Conservation (phyloP, 2,797 vertebrate genomes). For the Paguma larvata region DNA sequence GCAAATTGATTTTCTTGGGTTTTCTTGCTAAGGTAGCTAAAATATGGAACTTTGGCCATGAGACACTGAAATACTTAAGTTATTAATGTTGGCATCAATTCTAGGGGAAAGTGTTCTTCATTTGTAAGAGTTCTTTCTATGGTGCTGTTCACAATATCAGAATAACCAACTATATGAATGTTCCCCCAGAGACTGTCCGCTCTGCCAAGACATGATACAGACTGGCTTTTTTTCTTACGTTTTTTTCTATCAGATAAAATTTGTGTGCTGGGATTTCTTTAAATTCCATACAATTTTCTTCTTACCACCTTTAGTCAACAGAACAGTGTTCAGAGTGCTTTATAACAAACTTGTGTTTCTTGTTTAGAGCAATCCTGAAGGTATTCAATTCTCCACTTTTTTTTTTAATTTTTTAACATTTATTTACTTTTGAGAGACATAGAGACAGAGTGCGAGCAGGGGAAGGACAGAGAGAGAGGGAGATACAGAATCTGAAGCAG, state of each 20-base stretch:
- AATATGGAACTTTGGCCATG: constrained; percentile 81
- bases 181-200: neutral
- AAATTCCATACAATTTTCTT: constrained; percentile 33
- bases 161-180: neutral
- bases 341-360: constrained; percentile 12
- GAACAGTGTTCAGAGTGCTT: neutral
- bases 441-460: too few relatives aligned
- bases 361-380: neutral
- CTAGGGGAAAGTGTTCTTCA: constrained; percentile 68
- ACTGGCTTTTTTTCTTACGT: neutral
- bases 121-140: constrained; percentile 75
- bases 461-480: too few relatives aligned
- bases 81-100: constrained; percentile 78
- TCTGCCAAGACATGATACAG: neutral
- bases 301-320: neutral
- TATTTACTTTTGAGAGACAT: too few relatives aligned
- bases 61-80: constrained; percentile 78
- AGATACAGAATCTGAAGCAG: too few relatives aligned
- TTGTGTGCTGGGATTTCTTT: constrained; percentile 7
- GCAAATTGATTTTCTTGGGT: constrained; percentile 87
- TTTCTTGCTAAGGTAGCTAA: constrained; percentile 88
- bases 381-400: neutral
- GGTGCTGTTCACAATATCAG: constrained; percentile 13
- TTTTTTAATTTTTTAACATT: too few relatives aligned
- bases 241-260: constrained; percentile 51